Conservation (phyloP, 2,113 vertebrate genomes). For the Dendrocopos noguchii region DNA sequence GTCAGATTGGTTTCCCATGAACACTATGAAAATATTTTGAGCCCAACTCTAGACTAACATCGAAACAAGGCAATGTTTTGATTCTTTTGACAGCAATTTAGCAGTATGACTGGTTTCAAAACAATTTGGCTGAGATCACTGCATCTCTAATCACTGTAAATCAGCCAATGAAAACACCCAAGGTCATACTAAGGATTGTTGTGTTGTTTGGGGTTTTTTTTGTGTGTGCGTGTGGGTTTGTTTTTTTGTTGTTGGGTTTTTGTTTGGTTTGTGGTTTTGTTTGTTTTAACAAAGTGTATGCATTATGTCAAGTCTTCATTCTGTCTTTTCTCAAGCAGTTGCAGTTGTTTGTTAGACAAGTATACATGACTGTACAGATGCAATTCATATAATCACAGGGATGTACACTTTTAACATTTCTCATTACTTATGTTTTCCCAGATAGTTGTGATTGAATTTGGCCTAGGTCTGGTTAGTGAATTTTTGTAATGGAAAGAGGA, state of each 20-base stretch:
- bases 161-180: background rate
- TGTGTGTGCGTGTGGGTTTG: too few relatives aligned
- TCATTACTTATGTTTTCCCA: background rate
- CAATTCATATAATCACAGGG: background rate
- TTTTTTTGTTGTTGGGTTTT: too few relatives aligned
- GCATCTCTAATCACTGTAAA: background rate
- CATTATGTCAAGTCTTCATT: background rate
- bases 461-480: background rate
- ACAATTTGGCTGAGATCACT: background rate
- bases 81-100: background rate
- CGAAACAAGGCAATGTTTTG: background rate
- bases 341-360: background rate
- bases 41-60: background rate
- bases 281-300: background rate
- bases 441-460: background rate
- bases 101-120: background rate
- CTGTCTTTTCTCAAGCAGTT: background rate
- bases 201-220: too few relatives aligned
- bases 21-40: background rate
- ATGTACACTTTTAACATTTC: background rate
- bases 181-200: background rate
- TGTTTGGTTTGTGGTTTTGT: background rate
- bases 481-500: background rate
- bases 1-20: background rate
- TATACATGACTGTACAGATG: background rate